phyloP scores from a whole-genome alignment of 2,888 invertebrate genomes.

The Drosophila quinaria region DNA sequence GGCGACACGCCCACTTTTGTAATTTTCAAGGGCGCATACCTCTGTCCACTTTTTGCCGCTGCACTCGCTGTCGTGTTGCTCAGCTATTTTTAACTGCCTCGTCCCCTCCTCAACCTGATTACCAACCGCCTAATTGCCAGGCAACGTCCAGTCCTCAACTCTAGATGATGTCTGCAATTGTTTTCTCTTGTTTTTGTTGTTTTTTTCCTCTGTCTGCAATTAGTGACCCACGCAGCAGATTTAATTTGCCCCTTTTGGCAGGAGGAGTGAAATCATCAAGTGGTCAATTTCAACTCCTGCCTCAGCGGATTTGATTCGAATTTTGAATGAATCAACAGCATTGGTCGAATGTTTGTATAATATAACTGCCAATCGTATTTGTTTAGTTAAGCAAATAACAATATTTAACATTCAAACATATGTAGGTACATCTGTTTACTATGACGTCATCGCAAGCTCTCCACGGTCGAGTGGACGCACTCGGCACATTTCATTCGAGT shows the following conservation, averaged over 20 bases:
- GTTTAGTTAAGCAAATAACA: constrained; percentile 17
- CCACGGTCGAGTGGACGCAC: constrained; percentile 38
- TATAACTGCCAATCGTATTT: constrained; percentile 17
- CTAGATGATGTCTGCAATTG: constrained; percentile 34
- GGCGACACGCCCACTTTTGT: constrained; percentile 66
- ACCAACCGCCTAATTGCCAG: constrained; percentile 48
- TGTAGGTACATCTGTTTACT: constrained; percentile 17
- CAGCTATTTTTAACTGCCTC: constrained; percentile 46
- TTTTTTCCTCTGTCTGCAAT: constrained; percentile 31
- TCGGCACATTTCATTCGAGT: constrained; percentile 37
- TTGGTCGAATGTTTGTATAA: constrained; percentile 5
- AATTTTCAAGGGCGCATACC: constrained; percentile 63
- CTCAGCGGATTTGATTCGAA: constrained; percentile 6
- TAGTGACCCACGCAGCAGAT: constrained; percentile 47
- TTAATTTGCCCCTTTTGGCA: constrained; percentile 25
- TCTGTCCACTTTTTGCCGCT: constrained; percentile 21
- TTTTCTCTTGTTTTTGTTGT: constrained; percentile 32
- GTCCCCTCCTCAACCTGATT: constrained; percentile 3
- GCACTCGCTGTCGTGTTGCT: constrained; percentile 33
- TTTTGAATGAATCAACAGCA: constrained; percentile 31
- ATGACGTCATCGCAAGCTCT: constrained; percentile 46
- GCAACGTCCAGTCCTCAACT: constrained; percentile 12
- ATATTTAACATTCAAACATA: constrained; percentile 33
- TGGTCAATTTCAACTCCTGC: constrained; percentile 8
- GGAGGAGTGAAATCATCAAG: constrained; percentile 17